These are phyloP conservation scores for Myiothlypis coronata DNA, from an alignment of 2,797 vertebrate genomes.

Conservation along the genomic window DNA sequence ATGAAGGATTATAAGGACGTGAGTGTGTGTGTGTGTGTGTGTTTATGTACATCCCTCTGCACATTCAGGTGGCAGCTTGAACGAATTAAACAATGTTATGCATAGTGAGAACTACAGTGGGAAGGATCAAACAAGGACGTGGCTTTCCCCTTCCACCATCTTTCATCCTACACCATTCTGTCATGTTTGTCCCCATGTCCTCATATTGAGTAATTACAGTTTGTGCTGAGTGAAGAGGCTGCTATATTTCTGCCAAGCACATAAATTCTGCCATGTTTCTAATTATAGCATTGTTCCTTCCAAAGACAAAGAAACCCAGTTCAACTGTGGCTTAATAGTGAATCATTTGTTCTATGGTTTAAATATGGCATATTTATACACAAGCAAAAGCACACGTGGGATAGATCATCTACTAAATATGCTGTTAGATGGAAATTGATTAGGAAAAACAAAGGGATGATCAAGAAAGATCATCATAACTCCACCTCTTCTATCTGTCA, in stretches of 20 bases:
- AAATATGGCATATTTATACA: neutral
- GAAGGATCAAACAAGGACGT: neutral
- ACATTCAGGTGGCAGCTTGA: neutral
- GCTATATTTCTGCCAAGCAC: neutral
- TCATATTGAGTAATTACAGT: neutral
- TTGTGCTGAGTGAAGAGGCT: neutral
- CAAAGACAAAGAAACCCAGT: neutral
- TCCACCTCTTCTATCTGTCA: neutral
- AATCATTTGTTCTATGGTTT: neutral
- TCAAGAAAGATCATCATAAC: neutral
- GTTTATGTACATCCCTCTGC: neutral
- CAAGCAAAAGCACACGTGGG: neutral
- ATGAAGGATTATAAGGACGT: neutral
- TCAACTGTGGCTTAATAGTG: neutral
- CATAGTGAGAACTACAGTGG: neutral
- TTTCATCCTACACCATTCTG: neutral
- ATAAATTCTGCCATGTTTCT: neutral
- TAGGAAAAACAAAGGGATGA: neutral
- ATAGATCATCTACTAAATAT: neutral
- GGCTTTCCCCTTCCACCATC: neutral
- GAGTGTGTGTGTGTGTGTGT: neutral
- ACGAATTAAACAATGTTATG: neutral
- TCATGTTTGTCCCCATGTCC: neutral
- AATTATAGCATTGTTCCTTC: neutral
- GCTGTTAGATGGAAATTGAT: neutral